Conservation (phyloP, 1,140 invertebrate genomes). For the Polypedilum vanderplanki region DNA sequence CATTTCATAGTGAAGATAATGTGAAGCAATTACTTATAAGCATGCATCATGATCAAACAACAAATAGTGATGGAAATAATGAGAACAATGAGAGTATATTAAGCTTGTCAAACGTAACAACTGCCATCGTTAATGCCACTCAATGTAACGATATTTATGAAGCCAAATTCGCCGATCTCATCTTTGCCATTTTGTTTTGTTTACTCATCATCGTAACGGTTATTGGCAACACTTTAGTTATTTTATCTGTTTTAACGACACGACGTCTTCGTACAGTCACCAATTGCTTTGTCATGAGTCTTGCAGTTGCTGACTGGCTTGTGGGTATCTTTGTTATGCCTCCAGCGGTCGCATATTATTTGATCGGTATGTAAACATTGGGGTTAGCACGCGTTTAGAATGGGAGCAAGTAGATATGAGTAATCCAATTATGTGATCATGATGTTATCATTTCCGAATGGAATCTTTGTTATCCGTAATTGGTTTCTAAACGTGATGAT, state of each 20-base stretch:
- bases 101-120: background rate
- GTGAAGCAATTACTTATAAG: background rate
- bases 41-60: background rate
- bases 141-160: background rate
- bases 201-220: constrained; percentile 51
- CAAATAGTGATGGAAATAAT: constrained; percentile 18
- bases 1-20: background rate
- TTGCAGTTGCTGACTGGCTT: constrained; percentile 80
- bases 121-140: background rate
- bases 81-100: background rate
- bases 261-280: constrained; percentile 81
- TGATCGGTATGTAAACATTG: constrained; percentile 47
- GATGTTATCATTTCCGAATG: too few relatives aligned
- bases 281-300: constrained; percentile 85
- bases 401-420: background rate
- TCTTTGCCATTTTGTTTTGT: background rate
- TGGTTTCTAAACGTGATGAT: too few relatives aligned
- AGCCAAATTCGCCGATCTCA: background rate
- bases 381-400: background rate
- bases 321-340: constrained; percentile 90
- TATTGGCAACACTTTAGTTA: constrained; percentile 79
- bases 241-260: constrained; percentile 78
- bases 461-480: too few relatives aligned
- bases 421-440: too few relatives aligned
- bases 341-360: constrained; percentile 62